A percentile compares a stretch with the other conserved stretches of the same genome.
Evolutionary conservation across 2,888 invertebrate genomes (phyloP).

Genomic region (Nematopogon swammerdamellus): DNA sequence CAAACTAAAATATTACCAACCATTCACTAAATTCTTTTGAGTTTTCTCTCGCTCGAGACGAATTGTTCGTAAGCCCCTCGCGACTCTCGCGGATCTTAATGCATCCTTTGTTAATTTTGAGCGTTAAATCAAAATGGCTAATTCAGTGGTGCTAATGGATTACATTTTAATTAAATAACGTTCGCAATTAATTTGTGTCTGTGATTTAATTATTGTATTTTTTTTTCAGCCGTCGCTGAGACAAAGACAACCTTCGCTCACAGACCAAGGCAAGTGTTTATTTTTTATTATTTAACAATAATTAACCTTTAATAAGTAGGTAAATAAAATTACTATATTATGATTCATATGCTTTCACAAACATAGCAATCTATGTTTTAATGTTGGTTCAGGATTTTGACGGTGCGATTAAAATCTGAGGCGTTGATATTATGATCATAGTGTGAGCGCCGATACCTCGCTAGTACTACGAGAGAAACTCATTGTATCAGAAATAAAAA

Average conservation of each 20-base stretch:
- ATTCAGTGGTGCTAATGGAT: not conserved
- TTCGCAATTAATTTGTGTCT: not conserved
- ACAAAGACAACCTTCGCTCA: conserved; percentile 40
- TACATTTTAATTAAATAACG: too few relatives aligned
- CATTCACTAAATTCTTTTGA: conserved; percentile 37
- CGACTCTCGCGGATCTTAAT: not conserved
- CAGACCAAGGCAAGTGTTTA: conserved; percentile 37
- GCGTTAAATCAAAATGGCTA: not conserved
- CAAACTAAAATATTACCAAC: conserved; percentile 55
- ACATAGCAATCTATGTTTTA: too few relatives aligned
- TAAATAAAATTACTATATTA: too few relatives aligned
- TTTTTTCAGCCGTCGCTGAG: conserved; percentile 47
- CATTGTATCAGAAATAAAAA: too few relatives aligned
- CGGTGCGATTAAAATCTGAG: too few relatives aligned
- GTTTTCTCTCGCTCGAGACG: conserved; percentile 13
- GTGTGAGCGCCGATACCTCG: too few relatives aligned
- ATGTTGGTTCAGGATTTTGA: too few relatives aligned
- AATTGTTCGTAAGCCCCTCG: too few relatives aligned
- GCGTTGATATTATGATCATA: too few relatives aligned
- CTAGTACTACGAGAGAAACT: too few relatives aligned
- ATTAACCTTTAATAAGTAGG: too few relatives aligned
- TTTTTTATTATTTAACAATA: not conserved
- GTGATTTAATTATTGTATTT: conserved; percentile 10
- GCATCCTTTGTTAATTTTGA: not conserved
- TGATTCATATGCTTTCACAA: too few relatives aligned